Conservation (phyloP, 2,797 vertebrate genomes). For the Buphagus erythrorhynchus region DNA sequence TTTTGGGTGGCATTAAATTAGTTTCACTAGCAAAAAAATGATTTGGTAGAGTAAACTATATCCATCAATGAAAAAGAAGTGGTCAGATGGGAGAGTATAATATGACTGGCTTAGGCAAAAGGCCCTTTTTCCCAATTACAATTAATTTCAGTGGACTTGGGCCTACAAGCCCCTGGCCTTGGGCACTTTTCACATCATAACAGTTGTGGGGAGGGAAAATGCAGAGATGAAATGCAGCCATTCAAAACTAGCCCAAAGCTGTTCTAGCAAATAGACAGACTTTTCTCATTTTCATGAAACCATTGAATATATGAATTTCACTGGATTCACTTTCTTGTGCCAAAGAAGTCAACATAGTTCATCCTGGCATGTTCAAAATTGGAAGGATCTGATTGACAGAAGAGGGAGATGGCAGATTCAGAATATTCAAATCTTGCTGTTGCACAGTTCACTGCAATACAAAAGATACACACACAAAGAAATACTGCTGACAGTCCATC, state of each 20-base stretch:
- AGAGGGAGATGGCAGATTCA: slow-evolving; percentile 63
- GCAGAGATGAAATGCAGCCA: slow-evolving; percentile 68
- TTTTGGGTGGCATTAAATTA: slow-evolving; percentile 56
- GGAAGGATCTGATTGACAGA: slow-evolving; percentile 67
- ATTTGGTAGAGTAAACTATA: slow-evolving; percentile 24
- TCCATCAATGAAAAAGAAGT: slow-evolving; percentile 40
- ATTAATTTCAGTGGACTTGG: slow-evolving; percentile 70
- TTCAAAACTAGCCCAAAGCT: slow-evolving; percentile 73
- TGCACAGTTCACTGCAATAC: slow-evolving; percentile 49
- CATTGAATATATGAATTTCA: slow-evolving; percentile 71
- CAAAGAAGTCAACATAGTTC: slow-evolving; percentile 72
- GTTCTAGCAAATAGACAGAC: slow-evolving; percentile 71
- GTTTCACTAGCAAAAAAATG: slow-evolving; percentile 1
- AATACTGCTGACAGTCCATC: slow-evolving; percentile 59
- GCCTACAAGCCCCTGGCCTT: slow-evolving; percentile 67
- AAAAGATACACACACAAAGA: slow-evolving; percentile 44
- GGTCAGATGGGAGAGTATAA: slow-evolving; percentile 31
- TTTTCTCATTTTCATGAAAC: slow-evolving; percentile 73
- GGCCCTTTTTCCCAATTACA: slow-evolving; percentile 49
- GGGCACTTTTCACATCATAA: slow-evolving; percentile 73
- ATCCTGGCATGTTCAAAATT: slow-evolving; percentile 72
- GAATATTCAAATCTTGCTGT: slow-evolving; percentile 68
- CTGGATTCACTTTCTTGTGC: slow-evolving; percentile 68
- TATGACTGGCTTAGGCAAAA: slow-evolving; percentile 53
- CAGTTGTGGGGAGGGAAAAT: slow-evolving; percentile 65